These are phyloP conservation scores for Cataglyphis hispanica DNA, from an alignment of 1,140 invertebrate genomes.

Conservation along the genomic window DNA sequence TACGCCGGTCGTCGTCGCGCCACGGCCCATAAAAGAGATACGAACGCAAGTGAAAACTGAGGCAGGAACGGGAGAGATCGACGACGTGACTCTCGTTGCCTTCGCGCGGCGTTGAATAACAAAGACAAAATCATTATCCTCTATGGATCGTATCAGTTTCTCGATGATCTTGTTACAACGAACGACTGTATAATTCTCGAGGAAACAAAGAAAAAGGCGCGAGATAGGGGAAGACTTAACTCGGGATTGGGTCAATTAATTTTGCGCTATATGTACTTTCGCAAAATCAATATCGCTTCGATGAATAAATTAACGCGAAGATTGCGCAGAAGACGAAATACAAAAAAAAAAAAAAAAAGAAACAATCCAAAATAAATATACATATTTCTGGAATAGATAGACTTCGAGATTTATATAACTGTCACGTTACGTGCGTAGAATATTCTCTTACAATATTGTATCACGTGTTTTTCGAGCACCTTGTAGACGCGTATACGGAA, in stretches of 20 bases:
- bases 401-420: background rate
- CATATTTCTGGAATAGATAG: background rate
- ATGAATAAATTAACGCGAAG: background rate
- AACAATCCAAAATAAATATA: no score
- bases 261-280: background rate
- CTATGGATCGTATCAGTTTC: conserved; percentile 25
- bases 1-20: conserved; percentile 34
- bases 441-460: conserved; percentile 16
- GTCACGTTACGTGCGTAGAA: background rate
- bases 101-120: conserved; percentile 14
- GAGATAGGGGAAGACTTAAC: background rate
- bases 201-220: background rate
- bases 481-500: conserved; percentile 7
- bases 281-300: background rate
- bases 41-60: conserved; percentile 45
- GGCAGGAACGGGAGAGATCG: conserved; percentile 7
- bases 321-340: background rate
- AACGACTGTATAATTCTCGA: background rate
- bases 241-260: conserved; percentile 19
- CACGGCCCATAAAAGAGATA: conserved; percentile 40
- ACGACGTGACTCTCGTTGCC: conserved; percentile 35
- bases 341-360: no score
- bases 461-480: background rate
- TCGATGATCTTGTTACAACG: conserved; percentile 14
- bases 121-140: conserved; percentile 32